Base-by-base conservation (phyloP, 2,113 vertebrate species). In the Sebastes fasciatus region DNA sequence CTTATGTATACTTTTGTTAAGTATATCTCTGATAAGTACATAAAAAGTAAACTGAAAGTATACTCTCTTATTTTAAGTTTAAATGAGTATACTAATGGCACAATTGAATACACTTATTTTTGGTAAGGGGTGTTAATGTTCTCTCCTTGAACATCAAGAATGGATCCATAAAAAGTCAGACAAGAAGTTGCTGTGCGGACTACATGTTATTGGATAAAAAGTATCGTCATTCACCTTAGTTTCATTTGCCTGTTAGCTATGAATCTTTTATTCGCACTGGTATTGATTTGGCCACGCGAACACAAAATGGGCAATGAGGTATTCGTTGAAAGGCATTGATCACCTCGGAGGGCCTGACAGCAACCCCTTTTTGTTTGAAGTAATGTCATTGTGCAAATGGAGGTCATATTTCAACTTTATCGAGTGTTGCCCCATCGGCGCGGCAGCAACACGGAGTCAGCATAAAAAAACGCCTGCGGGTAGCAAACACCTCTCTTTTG, bases 371-470 rank as follows among this genome's bases (percentile, higher is more conserved):
- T 71, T 88, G 85, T 94, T 90, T 88, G 78, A 77, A 84, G 81
- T 77, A 89, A 86, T 86, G 82, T 86, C 90, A 88, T 79, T 88
- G 82, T 88, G 83, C 87, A 87, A 90, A 90, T 88, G 83, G 77
- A 92, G 90, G 90, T 94, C 77, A 91, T 93, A 90, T 93, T 94
- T 94, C 89, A 94, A 83, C 88, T 89, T 91, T 93, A 94, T 90
- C 45, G 87, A 91, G 86, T 91, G 74, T 79, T 67, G 79, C 68
- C 83, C 88, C 57, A 60, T 83, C 58, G 65, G 82, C 76, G 26
- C 5, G 42, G 68, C 81, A 73, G 76, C 76, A 86, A 83, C 89
- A 90, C 79, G 74, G 72, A 92, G 88, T 93, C 92, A 92, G 90
- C 88, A 90, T 68, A 81, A 92, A 94, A 61, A 92, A 94, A 77